phyloP scores from a whole-genome alignment of 2,888 invertebrate species.

The Cinara cedri region DNA sequence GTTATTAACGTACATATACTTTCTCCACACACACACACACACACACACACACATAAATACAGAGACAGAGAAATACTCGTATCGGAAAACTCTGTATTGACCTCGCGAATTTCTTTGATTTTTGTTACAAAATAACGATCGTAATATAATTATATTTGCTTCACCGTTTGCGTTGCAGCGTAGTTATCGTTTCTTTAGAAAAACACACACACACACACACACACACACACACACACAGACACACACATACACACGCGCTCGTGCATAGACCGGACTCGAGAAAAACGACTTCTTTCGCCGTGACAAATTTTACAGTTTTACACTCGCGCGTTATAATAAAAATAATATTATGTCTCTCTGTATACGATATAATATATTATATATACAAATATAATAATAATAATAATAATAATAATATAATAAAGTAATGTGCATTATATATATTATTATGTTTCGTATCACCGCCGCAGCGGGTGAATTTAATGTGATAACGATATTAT shows the following conservation, averaged over 20 bases:
- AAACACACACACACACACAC: not conserved
- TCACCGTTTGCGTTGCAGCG: not conserved
- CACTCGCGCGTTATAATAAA: too few species aligned
- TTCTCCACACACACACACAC: conserved; percentile 10
- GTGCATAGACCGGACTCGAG: conserved; percentile 14
- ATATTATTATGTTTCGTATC: not conserved
- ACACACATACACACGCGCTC: not conserved
- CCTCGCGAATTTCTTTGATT: conserved; percentile 24
- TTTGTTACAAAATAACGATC: conserved; percentile 44
- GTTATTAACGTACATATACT: conserved; percentile 7
- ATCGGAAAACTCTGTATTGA: conserved; percentile 16
- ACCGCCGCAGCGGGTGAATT: too few species aligned
- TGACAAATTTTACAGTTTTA: conserved; percentile 41
- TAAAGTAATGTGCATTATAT: not conserved
- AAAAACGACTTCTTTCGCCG: conserved; percentile 31
- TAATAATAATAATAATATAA: not conserved
- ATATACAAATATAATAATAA: not conserved
- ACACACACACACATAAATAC: not conserved
- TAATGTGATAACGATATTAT: too few species aligned
- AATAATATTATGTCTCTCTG: too few species aligned
- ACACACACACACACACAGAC: not conserved
- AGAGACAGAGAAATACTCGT: too few species aligned
- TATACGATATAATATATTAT: conserved; percentile 4
- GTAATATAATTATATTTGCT: conserved; percentile 43
- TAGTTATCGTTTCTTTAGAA: conserved; percentile 24